phyloP scores from a whole-genome alignment of 2,888 invertebrate species.

The Cerastis leucographa region DNA sequence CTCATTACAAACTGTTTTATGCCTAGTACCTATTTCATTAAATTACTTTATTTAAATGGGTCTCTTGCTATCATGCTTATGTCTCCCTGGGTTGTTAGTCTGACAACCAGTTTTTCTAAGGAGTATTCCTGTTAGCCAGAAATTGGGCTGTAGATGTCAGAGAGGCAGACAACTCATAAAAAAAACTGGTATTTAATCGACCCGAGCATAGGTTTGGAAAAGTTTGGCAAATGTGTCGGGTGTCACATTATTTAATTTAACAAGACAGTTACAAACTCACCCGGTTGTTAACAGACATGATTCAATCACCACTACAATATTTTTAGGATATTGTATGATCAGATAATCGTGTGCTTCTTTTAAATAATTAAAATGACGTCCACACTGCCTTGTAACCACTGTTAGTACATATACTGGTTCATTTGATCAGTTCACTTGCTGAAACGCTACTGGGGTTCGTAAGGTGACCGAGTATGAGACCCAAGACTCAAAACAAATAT shows the following conservation, averaged over 20 bases:
- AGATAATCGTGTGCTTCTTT: neutral
- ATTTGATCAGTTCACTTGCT: neutral
- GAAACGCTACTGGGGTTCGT: neutral
- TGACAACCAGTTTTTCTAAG: neutral
- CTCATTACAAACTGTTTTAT: too few relatives aligned
- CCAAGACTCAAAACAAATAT: slow-evolving; percentile 41
- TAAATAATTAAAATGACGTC: neutral
- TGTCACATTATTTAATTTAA: neutral
- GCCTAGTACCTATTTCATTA: too few relatives aligned
- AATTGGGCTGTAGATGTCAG: neutral
- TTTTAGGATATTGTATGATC: slow-evolving; percentile 1
- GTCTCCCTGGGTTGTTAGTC: neutral
- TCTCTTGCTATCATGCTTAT: too few relatives aligned
- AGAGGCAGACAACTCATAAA: neutral
- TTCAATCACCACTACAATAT: neutral
- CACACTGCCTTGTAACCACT: neutral
- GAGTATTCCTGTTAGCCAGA: neutral
- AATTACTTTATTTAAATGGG: too few relatives aligned
- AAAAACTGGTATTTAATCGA: neutral
- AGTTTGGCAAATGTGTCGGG: neutral
- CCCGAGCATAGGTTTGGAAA: neutral
- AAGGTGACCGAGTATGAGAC: neutral
- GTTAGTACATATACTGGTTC: neutral
- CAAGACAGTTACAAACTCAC: slow-evolving; percentile 10
- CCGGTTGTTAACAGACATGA: neutral